Conservation (phyloP, 2,113 vertebrate species). For the Arizona elegans region DNA sequence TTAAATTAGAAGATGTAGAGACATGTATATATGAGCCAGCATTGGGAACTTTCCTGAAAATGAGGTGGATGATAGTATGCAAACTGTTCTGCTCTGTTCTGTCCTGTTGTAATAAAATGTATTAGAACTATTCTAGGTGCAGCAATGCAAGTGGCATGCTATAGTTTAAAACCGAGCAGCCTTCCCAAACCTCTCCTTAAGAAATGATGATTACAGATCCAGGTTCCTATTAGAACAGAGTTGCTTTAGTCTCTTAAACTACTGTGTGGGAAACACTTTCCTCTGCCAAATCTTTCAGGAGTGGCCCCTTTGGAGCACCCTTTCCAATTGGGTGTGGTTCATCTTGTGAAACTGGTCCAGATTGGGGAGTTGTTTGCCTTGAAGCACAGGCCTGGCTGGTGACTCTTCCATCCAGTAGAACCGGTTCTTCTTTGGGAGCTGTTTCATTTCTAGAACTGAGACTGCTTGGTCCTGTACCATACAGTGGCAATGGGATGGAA, state of each 20-base stretch:
- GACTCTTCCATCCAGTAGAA: conserved; percentile 48
- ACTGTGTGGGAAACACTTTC: conserved; percentile 34
- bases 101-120: neutral
- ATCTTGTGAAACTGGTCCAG: conserved; percentile 60
- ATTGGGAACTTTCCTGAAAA: neutral
- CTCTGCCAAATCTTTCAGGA: conserved; percentile 53
- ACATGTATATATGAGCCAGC: neutral
- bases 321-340: conserved; percentile 52
- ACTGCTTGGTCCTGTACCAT: neutral
- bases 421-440: conserved; percentile 33
- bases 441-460: neutral
- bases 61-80: neutral
- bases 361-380: conserved; percentile 45
- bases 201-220: neutral
- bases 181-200: neutral
- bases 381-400: neutral
- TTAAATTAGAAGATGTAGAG: neutral
- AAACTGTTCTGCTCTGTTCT: neutral
- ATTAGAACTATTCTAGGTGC: neutral
- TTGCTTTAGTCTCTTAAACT: neutral
- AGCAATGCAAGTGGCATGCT: neutral
- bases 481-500: neutral
- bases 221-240: accelerated
- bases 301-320: conserved; percentile 52
- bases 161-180: neutral